Conservation (phyloP, 2,113 vertebrate genomes). For the Mixornis gularis region DNA sequence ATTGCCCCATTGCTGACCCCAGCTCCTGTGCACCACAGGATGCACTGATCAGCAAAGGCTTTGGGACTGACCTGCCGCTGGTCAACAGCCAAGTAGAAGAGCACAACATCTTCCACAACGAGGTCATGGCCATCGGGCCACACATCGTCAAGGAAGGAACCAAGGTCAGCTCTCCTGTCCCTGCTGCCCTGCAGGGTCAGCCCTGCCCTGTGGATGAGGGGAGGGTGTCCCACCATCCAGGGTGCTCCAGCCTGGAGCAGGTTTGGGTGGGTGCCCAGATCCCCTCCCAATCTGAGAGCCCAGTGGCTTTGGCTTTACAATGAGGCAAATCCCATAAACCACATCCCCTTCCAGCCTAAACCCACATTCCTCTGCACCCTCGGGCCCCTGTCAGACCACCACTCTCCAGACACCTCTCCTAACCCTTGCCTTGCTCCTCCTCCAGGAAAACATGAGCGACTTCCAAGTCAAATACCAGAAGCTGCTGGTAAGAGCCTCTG, state of each 20-base stretch:
- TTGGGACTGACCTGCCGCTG: conserved; percentile 85
- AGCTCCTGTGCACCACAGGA: conserved; percentile 59
- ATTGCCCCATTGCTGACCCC: rapidly evolving
- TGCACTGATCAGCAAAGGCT: conserved; percentile 78
- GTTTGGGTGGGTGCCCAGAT: background rate
- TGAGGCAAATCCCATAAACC: background rate
- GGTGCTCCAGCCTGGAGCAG: background rate
- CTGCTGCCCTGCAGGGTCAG: rapidly evolving
- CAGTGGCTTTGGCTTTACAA: rapidly evolving
- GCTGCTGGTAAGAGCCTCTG: conserved; percentile 80
- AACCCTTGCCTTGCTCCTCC: background rate
- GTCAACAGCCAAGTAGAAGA: conserved; percentile 91
- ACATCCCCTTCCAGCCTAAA: background rate
- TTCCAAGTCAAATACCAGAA: conserved; percentile 88
- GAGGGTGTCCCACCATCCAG: background rate
- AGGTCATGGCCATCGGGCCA: conserved; percentile 91
- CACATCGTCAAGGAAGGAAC: conserved; percentile 76
- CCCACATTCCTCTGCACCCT: background rate
- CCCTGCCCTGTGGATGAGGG: rapidly evolving
- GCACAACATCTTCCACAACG: conserved; percentile 95
- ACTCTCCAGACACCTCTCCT: rapidly evolving
- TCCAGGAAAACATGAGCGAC: conserved; percentile 74
- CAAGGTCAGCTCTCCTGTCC: conserved; percentile 67
- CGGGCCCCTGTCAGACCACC: rapidly evolving
- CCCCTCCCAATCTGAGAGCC: background rate